Base-by-base conservation (phyloP, 2,888 invertebrate species). In the Polietes domitor region DNA sequence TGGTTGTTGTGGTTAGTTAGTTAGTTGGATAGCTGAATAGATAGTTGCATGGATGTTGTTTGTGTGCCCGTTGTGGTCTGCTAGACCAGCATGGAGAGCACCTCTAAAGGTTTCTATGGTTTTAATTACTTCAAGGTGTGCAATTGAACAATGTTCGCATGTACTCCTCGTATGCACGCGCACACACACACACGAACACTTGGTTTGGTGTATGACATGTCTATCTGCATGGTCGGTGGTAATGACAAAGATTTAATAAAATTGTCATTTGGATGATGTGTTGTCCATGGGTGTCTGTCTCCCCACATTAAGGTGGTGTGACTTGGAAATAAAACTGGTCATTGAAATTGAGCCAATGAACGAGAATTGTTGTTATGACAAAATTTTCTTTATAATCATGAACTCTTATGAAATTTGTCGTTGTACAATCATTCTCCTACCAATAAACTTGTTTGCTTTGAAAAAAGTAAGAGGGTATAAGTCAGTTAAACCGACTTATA, bases 91-190 rank as follows among this genome's bases (percentile, higher is more conserved):
- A 37, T 6, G 63, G 63, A 63, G 17, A 32, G 32, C 32, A n/a
- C 65, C 28, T 10, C 26, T 32, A 65, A 24, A 1, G 65, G 65
- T 65, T 65, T 19, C 41, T 65, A 17, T 65, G 65, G 65, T 65
- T 65, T 65, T 65, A 65, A 65, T 65, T 65, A 65, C n/a, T 65
- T 32, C 41, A 37, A 65, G 63, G 63, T 63, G 63, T 63, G 28
- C 63, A 63, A 63, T 17, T 47, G 47, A 32, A 63, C n/a, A 32
- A 61, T n/a, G 19, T 50, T 50, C 5, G 2, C 17, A 19, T 43
- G 19, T 53, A 21, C 21, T 5, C 24, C 9, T 53, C 21, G n/a
- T 50, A 53, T 53, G 1, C 24, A 53, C 7, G 21, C 12, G n/a
- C 10, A 2, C 47, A 15, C 15, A 47, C n/a, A 47, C 12, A 21